A percentile compares a stretch with the other conserved stretches of the same genome.
phyloP scores from a whole-genome alignment of 2,888 invertebrate genomes.

The Pammene fasciana region DNA sequence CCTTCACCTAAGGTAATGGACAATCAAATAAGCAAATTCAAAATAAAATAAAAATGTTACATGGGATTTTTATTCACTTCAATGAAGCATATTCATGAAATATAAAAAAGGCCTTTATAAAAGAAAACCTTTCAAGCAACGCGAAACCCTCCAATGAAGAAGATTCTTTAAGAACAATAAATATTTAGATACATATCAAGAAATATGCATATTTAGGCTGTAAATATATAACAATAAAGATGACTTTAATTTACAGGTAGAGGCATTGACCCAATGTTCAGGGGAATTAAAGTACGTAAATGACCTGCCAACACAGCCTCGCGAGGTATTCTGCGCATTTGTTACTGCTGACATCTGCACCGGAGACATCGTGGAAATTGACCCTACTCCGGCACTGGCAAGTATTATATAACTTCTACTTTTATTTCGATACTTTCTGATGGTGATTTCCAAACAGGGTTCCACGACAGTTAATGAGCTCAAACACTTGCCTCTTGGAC shows the following conservation, averaged over 20 bases:
- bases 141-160: no score
- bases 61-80: no score
- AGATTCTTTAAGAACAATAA: no score
- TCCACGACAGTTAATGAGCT: no score
- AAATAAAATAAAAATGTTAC: no score
- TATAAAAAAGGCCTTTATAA: no score
- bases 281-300: conserved; percentile 87
- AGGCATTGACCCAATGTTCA: conserved; percentile 75
- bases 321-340: conserved; percentile 87
- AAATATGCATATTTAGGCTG: not conserved
- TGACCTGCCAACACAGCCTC: conserved; percentile 82
- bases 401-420: conserved; percentile 36
- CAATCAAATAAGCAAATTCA: not conserved
- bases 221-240: not conserved
- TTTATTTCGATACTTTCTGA: no score
- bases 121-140: no score
- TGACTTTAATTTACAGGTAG: conserved; percentile 14
- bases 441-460: no score
- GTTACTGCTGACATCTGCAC: conserved; percentile 80
- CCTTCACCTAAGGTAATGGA: conserved; percentile 83
- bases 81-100: not conserved
- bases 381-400: conserved; percentile 86
- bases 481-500: no score
- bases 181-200: not conserved
- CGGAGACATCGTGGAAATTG: conserved; percentile 84